Percentiles rank a stretch among this genome's conserved stretches.
These are phyloP conservation scores for Salminus brasiliensis DNA, from an alignment of 2,113 vertebrate genomes.

Conservation along the genomic window DNA sequence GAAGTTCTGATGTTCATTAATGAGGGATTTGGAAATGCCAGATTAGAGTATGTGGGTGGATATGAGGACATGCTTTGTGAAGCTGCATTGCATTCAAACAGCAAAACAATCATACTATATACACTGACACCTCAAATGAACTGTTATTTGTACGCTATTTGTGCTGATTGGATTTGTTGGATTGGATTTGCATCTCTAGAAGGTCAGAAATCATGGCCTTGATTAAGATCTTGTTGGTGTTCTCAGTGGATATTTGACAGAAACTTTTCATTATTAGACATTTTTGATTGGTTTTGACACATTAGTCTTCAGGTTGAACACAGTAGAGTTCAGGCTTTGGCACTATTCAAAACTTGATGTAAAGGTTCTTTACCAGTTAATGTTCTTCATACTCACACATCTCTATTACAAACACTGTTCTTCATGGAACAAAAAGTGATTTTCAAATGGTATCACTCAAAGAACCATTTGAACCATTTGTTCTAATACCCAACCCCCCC, in stretches of 20 bases:
- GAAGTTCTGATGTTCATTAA: conserved; percentile 43
- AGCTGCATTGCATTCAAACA: not conserved
- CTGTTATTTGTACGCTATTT: not conserved
- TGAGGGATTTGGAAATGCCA: conserved; percentile 38
- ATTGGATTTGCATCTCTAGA: not conserved
- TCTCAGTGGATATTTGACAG: not conserved
- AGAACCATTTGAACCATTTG: too few species aligned
- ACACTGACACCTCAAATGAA: not conserved
- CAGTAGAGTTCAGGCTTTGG: too few species aligned
- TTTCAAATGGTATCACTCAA: too few species aligned
- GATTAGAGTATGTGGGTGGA: conserved; percentile 15
- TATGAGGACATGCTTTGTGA: not conserved
- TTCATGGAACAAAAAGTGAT: too few species aligned
- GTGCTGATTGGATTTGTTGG: not conserved
- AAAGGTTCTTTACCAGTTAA: too few species aligned
- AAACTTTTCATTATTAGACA: not conserved
- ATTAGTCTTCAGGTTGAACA: not conserved
- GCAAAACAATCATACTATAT: not conserved
- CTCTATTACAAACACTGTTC: too few species aligned
- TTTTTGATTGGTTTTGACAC: not conserved
- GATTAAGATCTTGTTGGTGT: not conserved
- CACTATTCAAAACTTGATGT: too few species aligned
- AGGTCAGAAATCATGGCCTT: not conserved
- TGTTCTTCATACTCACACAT: too few species aligned
- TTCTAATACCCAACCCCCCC: too few species aligned